Conservation (phyloP, 2,797 vertebrate genomes). For the Lerista edwardsae region DNA sequence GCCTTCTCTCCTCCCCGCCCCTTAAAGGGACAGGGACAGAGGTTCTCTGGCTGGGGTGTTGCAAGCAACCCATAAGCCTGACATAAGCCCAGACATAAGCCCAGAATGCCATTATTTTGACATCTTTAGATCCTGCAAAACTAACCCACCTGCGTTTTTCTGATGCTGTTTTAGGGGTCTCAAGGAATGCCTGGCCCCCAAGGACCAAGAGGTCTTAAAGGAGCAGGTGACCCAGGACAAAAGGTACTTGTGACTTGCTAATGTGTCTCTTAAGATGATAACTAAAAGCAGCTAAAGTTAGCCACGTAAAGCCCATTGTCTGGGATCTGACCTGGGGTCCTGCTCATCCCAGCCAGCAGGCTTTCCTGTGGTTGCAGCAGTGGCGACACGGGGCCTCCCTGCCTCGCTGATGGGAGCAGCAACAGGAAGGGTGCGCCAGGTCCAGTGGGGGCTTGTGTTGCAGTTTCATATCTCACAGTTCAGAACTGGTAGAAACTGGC, state of each 20-base stretch:
- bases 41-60: too few species aligned
- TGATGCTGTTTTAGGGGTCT: constrained; percentile 76
- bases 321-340: not conserved
- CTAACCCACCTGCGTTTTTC: constrained; percentile 38
- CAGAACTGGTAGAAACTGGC: too few species aligned
- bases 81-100: not conserved
- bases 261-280: not conserved
- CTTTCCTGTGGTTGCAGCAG: too few species aligned
- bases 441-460: too few species aligned
- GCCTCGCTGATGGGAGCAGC: too few species aligned
- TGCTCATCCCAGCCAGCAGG: too few species aligned
- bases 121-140: not conserved
- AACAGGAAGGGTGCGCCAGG: too few species aligned
- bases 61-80: too few species aligned
- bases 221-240: constrained; percentile 83
- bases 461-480: too few species aligned
- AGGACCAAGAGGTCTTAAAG: constrained; percentile 82
- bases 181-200: constrained; percentile 78
- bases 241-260: constrained; percentile 77
- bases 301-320: not conserved
- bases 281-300: not conserved
- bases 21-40: too few species aligned
- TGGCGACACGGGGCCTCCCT: too few species aligned
- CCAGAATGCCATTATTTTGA: not conserved
- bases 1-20: too few species aligned